Conservation (phyloP, 2,113 vertebrate genomes). For the Anseranas semipalmata region DNA sequence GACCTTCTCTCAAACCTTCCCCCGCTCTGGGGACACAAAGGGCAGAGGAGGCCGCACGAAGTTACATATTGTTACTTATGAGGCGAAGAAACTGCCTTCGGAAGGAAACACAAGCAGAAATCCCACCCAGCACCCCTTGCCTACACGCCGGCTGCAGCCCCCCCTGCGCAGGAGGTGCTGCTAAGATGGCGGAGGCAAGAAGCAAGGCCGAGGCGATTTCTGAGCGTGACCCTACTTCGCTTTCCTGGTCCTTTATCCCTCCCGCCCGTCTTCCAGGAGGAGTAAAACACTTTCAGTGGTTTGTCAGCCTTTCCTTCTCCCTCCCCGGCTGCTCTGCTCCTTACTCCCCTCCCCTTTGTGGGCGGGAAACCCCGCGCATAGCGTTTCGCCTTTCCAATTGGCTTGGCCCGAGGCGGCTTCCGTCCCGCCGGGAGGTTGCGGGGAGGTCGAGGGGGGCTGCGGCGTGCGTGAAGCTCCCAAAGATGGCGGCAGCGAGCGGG, state of each 20-base stretch:
- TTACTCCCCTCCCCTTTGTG: too few species aligned
- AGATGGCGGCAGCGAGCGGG: not conserved
- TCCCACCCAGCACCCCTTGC: accelerated
- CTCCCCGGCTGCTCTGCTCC: accelerated
- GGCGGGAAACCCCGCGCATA: not conserved
- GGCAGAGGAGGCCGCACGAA: accelerated
- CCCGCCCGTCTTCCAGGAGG: accelerated
- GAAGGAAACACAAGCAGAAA: accelerated
- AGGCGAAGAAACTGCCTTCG: accelerated
- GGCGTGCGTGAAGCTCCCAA: accelerated
- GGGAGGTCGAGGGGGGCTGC: accelerated
- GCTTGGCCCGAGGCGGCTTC: not conserved
- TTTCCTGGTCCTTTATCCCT: not conserved
- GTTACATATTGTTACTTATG: accelerated
- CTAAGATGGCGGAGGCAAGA: accelerated
- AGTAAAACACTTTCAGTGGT: accelerated
- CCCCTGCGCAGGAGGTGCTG: too few species aligned
- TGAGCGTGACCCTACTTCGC: accelerated
- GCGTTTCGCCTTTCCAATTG: not conserved
- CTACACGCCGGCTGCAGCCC: accelerated
- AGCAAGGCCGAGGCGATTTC: accelerated
- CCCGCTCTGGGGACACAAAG: not conserved
- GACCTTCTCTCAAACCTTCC: too few species aligned
- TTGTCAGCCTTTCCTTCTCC: accelerated
- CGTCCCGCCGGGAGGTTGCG: not conserved